These are phyloP conservation scores for Mesoclemmys tuberculata DNA, from an alignment of 2,113 vertebrate genomes.

Conservation along the genomic window DNA sequence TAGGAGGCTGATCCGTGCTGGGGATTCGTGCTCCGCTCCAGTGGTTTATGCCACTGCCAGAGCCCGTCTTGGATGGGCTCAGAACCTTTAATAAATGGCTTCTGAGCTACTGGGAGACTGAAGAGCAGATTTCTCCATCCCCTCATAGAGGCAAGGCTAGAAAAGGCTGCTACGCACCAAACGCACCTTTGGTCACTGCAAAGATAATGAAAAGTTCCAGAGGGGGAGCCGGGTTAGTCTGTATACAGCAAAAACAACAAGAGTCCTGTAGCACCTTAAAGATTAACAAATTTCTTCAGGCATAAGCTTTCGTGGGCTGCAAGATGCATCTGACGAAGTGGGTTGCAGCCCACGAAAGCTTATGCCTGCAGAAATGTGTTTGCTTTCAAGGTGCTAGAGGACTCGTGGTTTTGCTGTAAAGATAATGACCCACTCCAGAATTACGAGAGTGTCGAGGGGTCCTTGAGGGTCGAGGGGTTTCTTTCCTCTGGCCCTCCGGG, in stretches of 20 bases:
- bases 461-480: too few relatives aligned
- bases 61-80: neutral
- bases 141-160: neutral
- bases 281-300: too few relatives aligned
- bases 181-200: neutral
- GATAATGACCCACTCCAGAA: neutral
- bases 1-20: neutral
- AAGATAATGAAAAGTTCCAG: neutral
- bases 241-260: too few relatives aligned
- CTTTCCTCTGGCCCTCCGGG: neutral
- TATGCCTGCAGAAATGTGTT: too few relatives aligned
- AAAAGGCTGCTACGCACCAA: neutral
- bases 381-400: too few relatives aligned
- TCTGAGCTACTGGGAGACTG: neutral
- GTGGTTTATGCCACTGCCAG: neutral
- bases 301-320: too few relatives aligned
- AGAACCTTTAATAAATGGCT: neutral
- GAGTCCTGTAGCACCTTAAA: too few relatives aligned
- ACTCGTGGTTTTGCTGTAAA: neutral
- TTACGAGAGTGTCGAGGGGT: neutral
- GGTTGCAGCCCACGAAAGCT: too few relatives aligned
- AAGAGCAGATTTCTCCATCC: neutral
- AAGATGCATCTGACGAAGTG: too few relatives aligned
- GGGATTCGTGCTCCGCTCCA: neutral
- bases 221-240: too few relatives aligned